A percentile compares a stretch with the other conserved stretches of the same genome.
phyloP scores from a whole-genome alignment of 2,888 invertebrate genomes.

The Cheiracanthium punctorium region DNA sequence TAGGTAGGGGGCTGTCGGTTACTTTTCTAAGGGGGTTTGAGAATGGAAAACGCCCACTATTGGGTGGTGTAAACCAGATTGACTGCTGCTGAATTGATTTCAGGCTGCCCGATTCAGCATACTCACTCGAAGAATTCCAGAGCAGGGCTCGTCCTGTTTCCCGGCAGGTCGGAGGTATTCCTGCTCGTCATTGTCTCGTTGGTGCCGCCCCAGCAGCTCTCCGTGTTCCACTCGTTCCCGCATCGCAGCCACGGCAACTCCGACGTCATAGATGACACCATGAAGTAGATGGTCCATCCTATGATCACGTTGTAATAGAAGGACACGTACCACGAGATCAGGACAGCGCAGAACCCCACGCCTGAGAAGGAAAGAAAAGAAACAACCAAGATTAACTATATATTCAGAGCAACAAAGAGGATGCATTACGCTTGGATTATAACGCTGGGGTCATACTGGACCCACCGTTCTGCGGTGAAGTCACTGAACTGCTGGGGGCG shows the following conservation, averaged over 20 bases:
- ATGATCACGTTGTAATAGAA: slow-evolving; percentile 91
- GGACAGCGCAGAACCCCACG: slow-evolving; percentile 86
- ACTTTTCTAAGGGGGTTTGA: too few relatives aligned
- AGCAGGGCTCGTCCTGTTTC: slow-evolving; percentile 73
- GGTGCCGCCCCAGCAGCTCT: slow-evolving; percentile 72
- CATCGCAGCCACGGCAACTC: slow-evolving; percentile 89
- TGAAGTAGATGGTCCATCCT: slow-evolving; percentile 88
- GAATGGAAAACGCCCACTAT: too few relatives aligned
- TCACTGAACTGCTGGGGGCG: too few relatives aligned
- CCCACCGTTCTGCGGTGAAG: too few relatives aligned
- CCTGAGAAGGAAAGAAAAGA: slow-evolving; percentile 77
- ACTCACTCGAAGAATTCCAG: slow-evolving; percentile 75
- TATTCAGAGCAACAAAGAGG: too few relatives aligned
- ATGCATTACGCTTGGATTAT: too few relatives aligned
- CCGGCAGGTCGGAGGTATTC: slow-evolving; percentile 39
- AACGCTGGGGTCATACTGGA: too few relatives aligned
- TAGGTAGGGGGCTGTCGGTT: too few relatives aligned
- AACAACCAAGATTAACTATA: too few relatives aligned
- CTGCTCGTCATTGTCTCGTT: slow-evolving; percentile 15
- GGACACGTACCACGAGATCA: slow-evolving; percentile 86
- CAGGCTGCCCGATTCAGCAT: too few relatives aligned
- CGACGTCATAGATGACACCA: slow-evolving; percentile 82
- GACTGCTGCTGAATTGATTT: too few relatives aligned
- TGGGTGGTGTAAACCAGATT: too few relatives aligned
- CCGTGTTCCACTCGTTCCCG: slow-evolving; percentile 88